A percentile compares a stretch with the other conserved stretches of the same genome.
phyloP scores from a whole-genome alignment of 2,113 vertebrate genomes.

The Campylorhamphus procurvoides region DNA sequence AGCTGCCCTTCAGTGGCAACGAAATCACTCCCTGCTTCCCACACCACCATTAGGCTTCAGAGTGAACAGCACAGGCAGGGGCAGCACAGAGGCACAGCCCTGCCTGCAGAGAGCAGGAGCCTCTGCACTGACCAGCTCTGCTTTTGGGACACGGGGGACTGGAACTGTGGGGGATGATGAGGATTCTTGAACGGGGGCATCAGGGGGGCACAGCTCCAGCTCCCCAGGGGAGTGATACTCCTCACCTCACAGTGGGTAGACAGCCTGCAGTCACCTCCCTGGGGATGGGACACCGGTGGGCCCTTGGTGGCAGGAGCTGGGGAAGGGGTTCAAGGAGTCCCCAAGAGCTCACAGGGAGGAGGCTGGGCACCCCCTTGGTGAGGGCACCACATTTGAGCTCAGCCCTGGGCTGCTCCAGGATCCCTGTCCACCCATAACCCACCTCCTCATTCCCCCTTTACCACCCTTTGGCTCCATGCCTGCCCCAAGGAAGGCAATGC shows the following conservation, averaged over 20 bases:
- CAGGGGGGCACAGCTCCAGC: too few relatives aligned
- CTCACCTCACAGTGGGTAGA: too few relatives aligned
- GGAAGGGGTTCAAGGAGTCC: too few relatives aligned
- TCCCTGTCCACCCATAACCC: accelerated
- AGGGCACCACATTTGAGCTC: not conserved
- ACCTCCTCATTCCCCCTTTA: too few relatives aligned
- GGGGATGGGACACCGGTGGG: too few relatives aligned
- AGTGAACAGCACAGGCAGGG: not conserved
- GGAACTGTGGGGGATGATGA: not conserved
- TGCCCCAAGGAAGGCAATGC: accelerated
- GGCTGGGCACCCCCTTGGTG: accelerated
- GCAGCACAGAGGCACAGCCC: not conserved
- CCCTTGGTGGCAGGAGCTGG: too few relatives aligned
- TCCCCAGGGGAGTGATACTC: too few relatives aligned
- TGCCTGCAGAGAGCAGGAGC: not conserved
- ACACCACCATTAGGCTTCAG: not conserved
- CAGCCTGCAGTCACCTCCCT: too few relatives aligned
- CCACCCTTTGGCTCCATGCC: not conserved
- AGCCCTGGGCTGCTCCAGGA: not conserved
- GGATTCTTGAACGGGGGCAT: too few relatives aligned
- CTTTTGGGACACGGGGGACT: not conserved
- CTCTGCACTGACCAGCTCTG: not conserved
- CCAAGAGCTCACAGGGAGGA: too few relatives aligned
- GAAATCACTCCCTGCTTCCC: not conserved
- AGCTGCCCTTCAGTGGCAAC: not conserved